Conservation (phyloP, 2,888 invertebrate species). For the Tenthredo amoena region DNA sequence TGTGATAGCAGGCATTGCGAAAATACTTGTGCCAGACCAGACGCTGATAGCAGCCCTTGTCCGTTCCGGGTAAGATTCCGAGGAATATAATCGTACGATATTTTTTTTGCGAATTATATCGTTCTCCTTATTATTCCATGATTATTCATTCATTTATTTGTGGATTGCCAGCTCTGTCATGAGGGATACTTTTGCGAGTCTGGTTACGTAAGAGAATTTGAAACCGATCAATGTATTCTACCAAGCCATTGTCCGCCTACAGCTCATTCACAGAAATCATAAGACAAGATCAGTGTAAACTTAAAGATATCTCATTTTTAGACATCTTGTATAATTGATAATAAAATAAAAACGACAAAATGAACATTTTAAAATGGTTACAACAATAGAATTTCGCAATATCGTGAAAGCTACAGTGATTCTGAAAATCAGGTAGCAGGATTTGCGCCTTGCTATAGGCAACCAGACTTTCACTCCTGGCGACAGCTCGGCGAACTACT, state of each 20-base stretch:
- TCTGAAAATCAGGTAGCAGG: too few species aligned
- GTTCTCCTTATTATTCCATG: background rate
- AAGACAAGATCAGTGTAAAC: background rate
- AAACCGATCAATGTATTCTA: slow-evolving; percentile 19
- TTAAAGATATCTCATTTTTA: background rate
- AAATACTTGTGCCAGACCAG: background rate
- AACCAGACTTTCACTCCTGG: too few species aligned
- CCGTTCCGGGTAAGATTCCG: background rate
- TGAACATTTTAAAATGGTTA: too few species aligned
- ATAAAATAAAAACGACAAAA: background rate
- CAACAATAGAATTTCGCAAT: too few species aligned
- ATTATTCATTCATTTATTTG: background rate
- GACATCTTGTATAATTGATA: background rate
- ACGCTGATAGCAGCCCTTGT: background rate
- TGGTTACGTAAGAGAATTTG: slow-evolving; percentile 1
- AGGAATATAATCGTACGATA: background rate
- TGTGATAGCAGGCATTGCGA: slow-evolving; percentile 13
- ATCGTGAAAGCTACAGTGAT: too few species aligned
- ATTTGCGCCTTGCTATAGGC: too few species aligned
- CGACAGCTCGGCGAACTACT: too few species aligned
- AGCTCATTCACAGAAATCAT: background rate
- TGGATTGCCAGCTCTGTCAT: background rate
- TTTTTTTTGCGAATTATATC: background rate
- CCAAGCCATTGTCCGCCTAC: background rate
- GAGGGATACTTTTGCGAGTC: slow-evolving; percentile 17